phyloP scores from a whole-genome alignment of 2,797 vertebrate genomes.

The Diceros bicornis region DNA sequence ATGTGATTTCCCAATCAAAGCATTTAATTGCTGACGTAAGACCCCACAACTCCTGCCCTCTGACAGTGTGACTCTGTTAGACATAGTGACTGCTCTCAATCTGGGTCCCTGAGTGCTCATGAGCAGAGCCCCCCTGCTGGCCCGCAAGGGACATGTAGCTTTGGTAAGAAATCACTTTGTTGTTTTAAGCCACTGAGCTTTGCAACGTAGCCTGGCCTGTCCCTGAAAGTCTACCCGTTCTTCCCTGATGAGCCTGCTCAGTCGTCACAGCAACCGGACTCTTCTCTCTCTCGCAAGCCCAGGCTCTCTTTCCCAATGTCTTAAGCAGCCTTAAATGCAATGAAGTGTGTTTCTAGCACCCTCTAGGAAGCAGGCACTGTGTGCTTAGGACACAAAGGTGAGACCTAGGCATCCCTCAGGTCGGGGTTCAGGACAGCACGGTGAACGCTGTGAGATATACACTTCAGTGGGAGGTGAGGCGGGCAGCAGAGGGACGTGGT shows the following conservation, averaged over 20 bases:
- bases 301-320: not conserved
- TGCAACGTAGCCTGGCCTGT: not conserved
- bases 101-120: not conserved
- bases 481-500: no score
- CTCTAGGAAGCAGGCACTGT: not conserved
- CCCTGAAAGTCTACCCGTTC: no score
- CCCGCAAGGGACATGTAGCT: not conserved
- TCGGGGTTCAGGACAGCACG: not conserved
- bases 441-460: accelerated
- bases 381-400: not conserved
- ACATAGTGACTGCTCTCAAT: no score
- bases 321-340: not conserved
- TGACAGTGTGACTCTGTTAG: not conserved
- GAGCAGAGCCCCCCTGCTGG: not conserved
- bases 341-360: not conserved
- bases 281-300: not conserved
- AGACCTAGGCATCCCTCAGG: not conserved
- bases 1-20: not conserved
- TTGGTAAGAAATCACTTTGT: not conserved
- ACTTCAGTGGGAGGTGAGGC: not conserved
- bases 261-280: not conserved
- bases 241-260: not conserved
- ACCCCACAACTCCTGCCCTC: not conserved
- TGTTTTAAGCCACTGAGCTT: not conserved
- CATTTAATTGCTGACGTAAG: not conserved